Evolutionary conservation across 1,140 invertebrate species (phyloP).

Genomic region (Reticulitermes speratus): DNA sequence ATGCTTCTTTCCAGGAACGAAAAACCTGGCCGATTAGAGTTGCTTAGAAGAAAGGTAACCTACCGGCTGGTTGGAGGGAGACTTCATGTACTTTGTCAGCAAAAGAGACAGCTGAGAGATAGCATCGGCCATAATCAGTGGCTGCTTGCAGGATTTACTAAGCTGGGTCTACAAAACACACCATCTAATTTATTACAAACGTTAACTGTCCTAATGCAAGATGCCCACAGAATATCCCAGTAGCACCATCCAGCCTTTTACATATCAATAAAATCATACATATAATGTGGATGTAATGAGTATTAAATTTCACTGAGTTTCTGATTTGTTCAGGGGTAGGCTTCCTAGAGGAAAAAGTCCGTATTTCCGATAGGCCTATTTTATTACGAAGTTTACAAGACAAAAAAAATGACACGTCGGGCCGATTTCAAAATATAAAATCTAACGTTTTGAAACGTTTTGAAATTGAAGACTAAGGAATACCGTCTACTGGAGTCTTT

Average conservation of each 20-base stretch:
- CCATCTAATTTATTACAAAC: background rate
- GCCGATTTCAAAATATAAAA: too few species aligned
- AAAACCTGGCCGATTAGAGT: background rate
- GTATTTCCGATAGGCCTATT: too few species aligned
- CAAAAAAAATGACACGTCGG: too few species aligned
- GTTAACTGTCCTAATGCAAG: background rate
- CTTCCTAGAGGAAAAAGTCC: too few species aligned
- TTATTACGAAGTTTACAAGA: too few species aligned
- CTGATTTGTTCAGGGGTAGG: background rate
- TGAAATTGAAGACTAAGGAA: too few species aligned
- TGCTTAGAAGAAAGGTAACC: background rate
- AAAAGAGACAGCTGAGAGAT: background rate
- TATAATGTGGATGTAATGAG: background rate
- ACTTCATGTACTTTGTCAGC: background rate
- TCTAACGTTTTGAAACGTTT: too few species aligned
- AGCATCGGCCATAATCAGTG: constrained; percentile 9
- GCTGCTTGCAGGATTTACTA: background rate
- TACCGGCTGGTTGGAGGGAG: background rate
- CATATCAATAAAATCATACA: background rate
- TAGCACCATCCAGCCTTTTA: background rate
- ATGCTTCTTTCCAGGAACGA: background rate
- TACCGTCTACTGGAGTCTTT: too few species aligned
- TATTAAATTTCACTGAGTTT: background rate
- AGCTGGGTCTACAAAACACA: background rate
- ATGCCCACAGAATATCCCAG: background rate